Evolutionary conservation across 2,797 vertebrate genomes (phyloP), one percentile per base, ranked within the genome.

Genomic region (Allobates femoralis): DNA sequence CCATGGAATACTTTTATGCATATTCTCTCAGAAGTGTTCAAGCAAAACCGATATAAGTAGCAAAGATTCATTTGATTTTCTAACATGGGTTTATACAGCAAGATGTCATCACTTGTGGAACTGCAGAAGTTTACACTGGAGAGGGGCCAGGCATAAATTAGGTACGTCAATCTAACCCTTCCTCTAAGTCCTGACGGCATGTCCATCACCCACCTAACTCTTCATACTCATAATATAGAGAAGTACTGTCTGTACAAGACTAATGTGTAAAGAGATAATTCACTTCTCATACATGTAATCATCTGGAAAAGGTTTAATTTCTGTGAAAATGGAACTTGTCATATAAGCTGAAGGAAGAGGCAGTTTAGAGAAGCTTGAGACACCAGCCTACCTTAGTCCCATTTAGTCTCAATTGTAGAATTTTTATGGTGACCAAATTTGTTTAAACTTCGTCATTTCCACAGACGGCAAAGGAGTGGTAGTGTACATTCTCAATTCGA

Each of bases 51-150:
- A 7, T 26, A n/a, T 50, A 74, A n/a, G 69, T n/a, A 46, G 23
- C 69, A 46, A 73, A 3, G 69, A 46, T 73, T 73, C 32, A 73
- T n/a, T 73, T 73, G 37, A 50, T 73, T 46, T 71, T 71, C 67
- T 73, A 50, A 50, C 69, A 74, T 74, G 41, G 41, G 12, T 50
- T 50, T 74, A 46, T 15, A 74, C 23, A 46, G 41, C 69, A 74
- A 74, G 37, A 74, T 74, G 41, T 46, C 69, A 46, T 74, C 41
- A 50, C 41, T 74, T 46, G 41, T 74, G 23, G 41, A 14, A 74
- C 23, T 50, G 69, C 11, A 50, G 69, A 50, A 5, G 41, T 74
- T 74, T 74, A 74, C 41, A 26, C 21, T 74, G 41, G 69, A 74
- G 34, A 2, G 15, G 41, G 23, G 69, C 69, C 69, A 74, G 50